Evolutionary conservation across 2,797 vertebrate species (phyloP), one percentile per base, ranked within the genome.

Genomic region (Leptatherina wallacei): DNA sequence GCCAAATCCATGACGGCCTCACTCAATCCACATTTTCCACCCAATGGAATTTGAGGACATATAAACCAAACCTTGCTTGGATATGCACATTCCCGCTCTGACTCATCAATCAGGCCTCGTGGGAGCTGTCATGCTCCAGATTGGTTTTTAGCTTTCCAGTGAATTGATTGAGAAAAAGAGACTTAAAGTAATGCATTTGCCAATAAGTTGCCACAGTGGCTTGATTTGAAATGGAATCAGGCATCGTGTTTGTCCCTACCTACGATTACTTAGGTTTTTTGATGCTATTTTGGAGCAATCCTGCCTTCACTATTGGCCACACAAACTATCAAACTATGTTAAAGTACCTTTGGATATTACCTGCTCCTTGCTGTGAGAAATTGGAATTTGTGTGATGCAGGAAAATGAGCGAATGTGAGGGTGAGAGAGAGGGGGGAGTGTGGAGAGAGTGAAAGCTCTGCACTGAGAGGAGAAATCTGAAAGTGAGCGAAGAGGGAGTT

Each of bases 111-210:
- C 92, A 92, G 85, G 82, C 84, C 90, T 89, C 65, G 59, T 85
- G 91, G 91, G 91, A 89, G 88, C 86, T 74, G 88, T 85, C 61
- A 75, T 78, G 84, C 82, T 85, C 84, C 88, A 93, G 91, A 94
- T 93, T 94, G 92, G 89, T 91, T 93, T 93, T 92, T 92, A 92
- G 89, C 91, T 89, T 92, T 89, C 86, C 85, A 84, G 87, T 89
- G 91, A 91, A 93, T 93, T 93, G 93, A 94, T 93, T 91, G 91
- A 92, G 90, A 93, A 93, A 92, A 89, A 91, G 89, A 93, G 93
- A 94, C 85, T 92, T 90, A 90, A 92, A 93, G 91, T 92, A 93
- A 94, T 93, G 91, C 77, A 87, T 94, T 91, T 93, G 91, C 91
- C 91, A 90, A 93, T 94, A 94, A 90, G 83, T 90, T 89, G 85